Conservation (phyloP, 2,888 invertebrate species). For the Oconnorella tubifera region DNA sequence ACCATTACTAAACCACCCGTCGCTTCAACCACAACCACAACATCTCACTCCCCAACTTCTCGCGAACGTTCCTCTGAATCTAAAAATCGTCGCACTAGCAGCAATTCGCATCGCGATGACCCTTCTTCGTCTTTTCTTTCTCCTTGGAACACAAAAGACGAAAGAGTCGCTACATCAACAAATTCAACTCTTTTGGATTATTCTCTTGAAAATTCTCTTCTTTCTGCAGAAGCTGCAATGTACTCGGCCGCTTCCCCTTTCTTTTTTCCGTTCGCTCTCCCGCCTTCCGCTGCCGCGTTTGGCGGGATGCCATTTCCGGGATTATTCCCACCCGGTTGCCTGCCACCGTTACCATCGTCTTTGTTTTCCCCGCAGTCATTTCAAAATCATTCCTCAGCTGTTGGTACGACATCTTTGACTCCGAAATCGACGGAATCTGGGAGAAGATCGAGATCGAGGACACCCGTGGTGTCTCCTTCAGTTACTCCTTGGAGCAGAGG, state of each 20-base stretch:
- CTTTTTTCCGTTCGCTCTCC: conserved; percentile 28
- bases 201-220: conserved; percentile 16
- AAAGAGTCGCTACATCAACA: too few species aligned
- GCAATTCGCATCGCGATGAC: neutral
- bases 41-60: neutral
- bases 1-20: neutral
- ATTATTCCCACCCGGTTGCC: conserved; percentile 3
- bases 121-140: neutral
- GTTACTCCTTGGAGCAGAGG: neutral
- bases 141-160: neutral
- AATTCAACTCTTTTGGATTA: conserved; percentile 6
- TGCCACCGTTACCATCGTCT: conserved; percentile 8
- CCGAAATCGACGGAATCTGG: neutral
- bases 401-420: neutral
- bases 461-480: neutral
- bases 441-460: neutral
- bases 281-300: conserved; percentile 7
- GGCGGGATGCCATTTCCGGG: conserved; percentile 16
- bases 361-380: too few species aligned
- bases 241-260: conserved; percentile 20
- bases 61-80: neutral
- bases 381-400: too few species aligned
- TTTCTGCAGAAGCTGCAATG: conserved; percentile 16
- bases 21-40: conserved; percentile 14
- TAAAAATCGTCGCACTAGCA: neutral